Conservation (phyloP, 2,888 invertebrate species). For the Ditula angustiorana region DNA sequence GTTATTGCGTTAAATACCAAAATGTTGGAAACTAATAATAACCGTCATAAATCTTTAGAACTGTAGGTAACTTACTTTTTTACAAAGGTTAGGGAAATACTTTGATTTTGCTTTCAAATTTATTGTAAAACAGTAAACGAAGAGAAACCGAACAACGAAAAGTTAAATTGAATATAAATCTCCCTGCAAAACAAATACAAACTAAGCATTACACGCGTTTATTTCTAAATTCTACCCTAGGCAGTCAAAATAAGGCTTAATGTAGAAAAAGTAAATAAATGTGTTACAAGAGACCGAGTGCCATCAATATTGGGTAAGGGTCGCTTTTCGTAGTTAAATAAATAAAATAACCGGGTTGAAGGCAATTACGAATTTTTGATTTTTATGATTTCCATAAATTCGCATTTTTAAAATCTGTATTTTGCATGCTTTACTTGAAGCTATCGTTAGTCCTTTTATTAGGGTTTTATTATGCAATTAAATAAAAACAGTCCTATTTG, state of each 20-base stretch:
- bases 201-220: not conserved
- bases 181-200: conserved; percentile 48
- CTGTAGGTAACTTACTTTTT: too few species aligned
- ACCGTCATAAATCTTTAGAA: too few species aligned
- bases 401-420: not conserved
- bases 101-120: conserved; percentile 43
- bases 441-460: not conserved
- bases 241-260: not conserved
- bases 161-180: conserved; percentile 67
- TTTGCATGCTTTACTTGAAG: not conserved
- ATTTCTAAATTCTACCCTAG: conserved; percentile 29
- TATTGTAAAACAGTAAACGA: conserved; percentile 50
- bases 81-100: not conserved
- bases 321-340: conserved; percentile 60
- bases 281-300: conserved; percentile 40
- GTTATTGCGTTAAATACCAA: too few species aligned
- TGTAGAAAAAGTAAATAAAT: not conserved
- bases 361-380: conserved; percentile 54
- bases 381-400: conserved; percentile 19
- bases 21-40: too few species aligned
- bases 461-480: not conserved
- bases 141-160: conserved; percentile 57
- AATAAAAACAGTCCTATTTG: too few species aligned
- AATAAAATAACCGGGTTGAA: conserved; percentile 58
- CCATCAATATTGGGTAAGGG: conserved; percentile 57